Evolutionary conservation across 2,113 vertebrate species (phyloP).

Genomic region (Aphyosemion australe): DNA sequence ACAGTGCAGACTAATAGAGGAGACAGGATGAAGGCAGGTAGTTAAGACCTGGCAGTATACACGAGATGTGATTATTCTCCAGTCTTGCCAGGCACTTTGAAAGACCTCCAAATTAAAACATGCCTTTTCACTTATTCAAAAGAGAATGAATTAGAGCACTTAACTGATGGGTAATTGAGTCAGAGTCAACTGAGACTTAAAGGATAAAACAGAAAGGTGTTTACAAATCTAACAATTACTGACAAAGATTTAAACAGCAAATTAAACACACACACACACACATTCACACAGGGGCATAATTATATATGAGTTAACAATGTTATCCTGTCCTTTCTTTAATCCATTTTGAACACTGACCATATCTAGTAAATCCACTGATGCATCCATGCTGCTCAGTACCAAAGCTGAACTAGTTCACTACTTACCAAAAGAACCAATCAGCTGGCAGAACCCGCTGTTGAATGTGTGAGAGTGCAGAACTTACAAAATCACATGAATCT

Average conservation of each 20-base stretch:
- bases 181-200: slow-evolving; percentile 4
- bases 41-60: slow-evolving; percentile 35
- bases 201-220: neutral
- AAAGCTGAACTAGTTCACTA: too few relatives aligned
- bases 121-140: slow-evolving; percentile 23
- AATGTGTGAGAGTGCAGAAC: too few relatives aligned
- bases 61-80: slow-evolving; percentile 39
- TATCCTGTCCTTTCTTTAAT: too few relatives aligned
- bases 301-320: too few relatives aligned
- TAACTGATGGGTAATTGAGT: slow-evolving; percentile 20
- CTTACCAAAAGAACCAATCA: too few relatives aligned
- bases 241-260: neutral
- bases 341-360: too few relatives aligned
- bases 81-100: slow-evolving; percentile 33
- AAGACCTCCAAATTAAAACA: slow-evolving; percentile 35
- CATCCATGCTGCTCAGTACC: too few relatives aligned
- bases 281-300: too few relatives aligned
- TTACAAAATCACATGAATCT: too few relatives aligned
- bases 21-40: neutral
- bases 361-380: too few relatives aligned
- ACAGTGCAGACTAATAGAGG: neutral
- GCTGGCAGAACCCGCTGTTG: too few relatives aligned
- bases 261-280: neutral
- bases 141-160: slow-evolving; percentile 11
- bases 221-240: slow-evolving; percentile 13